Conservation (phyloP, 2,113 vertebrate genomes). For the Collichthys lucidus region DNA sequence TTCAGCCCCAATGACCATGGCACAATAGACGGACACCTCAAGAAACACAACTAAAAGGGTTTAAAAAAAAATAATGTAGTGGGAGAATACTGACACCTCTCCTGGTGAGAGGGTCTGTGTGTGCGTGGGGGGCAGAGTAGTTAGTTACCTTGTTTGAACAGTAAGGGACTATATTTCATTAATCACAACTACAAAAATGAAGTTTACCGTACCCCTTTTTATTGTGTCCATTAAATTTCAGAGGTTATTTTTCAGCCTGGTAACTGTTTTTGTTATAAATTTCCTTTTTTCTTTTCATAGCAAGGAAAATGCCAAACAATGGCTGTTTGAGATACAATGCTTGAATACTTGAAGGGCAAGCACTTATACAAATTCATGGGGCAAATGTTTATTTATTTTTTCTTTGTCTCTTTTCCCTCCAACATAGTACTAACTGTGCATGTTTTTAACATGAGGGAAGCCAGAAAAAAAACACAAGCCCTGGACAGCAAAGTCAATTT, state of each 20-base stretch:
- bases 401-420: slow-evolving; percentile 67
- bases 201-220: slow-evolving; percentile 72
- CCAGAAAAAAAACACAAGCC: slow-evolving; percentile 65
- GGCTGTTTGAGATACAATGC: slow-evolving; percentile 75
- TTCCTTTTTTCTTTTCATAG: slow-evolving; percentile 61
- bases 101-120: slow-evolving; percentile 83
- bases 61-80: neutral
- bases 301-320: slow-evolving; percentile 81
- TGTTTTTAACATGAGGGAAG: slow-evolving; percentile 67
- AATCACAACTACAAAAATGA: slow-evolving; percentile 45
- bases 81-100: slow-evolving; percentile 76
- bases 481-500: slow-evolving; percentile 78
- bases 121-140: slow-evolving; percentile 47
- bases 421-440: slow-evolving; percentile 79
- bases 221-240: slow-evolving; percentile 51
- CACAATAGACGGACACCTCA: slow-evolving; percentile 78
- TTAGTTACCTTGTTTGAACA: slow-evolving; percentile 49
- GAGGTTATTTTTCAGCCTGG: slow-evolving; percentile 64
- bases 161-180: slow-evolving; percentile 65
- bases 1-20: slow-evolving; percentile 88
- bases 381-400: neutral
- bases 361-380: slow-evolving; percentile 79
- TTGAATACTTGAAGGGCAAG: slow-evolving; percentile 85
- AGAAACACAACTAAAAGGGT: slow-evolving; percentile 88
- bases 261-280: slow-evolving; percentile 52